These are phyloP conservation scores for Trachymyrmex cornetzi DNA, from an alignment of 1,140 invertebrate genomes.

Conservation along the genomic window DNA sequence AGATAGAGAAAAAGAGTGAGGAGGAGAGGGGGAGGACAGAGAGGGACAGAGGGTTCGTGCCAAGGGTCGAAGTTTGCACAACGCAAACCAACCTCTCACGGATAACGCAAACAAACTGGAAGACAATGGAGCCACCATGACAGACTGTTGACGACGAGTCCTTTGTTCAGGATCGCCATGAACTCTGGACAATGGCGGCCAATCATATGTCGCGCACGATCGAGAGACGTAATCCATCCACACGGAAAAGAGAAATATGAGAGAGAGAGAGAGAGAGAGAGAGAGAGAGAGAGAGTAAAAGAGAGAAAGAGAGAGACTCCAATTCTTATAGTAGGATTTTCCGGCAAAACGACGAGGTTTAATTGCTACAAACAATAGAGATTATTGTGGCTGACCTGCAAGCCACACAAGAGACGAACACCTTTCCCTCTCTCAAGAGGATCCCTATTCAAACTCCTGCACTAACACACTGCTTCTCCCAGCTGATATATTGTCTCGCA, in stretches of 20 bases:
- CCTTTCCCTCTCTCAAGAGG: background rate
- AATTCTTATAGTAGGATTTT: slow-evolving; percentile 48
- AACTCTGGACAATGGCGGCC: slow-evolving; percentile 74
- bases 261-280: slow-evolving; percentile 8
- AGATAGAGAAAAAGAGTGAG: background rate
- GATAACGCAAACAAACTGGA: slow-evolving; percentile 73
- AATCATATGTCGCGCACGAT: slow-evolving; percentile 72
- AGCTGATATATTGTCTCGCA: background rate
- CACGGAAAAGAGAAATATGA: slow-evolving; percentile 4
- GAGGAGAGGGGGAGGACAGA: background rate
- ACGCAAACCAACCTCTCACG: slow-evolving; percentile 51
- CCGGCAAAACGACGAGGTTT: slow-evolving; percentile 49
- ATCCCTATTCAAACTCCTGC: background rate
- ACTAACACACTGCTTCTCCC: background rate
- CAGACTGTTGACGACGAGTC: slow-evolving; percentile 59
- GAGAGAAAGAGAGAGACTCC: background rate
- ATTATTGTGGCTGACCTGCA: slow-evolving; percentile 68
- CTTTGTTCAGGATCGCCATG: slow-evolving; percentile 72
- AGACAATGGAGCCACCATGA: slow-evolving; percentile 73
- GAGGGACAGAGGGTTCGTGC: background rate
- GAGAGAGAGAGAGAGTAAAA: background rate
- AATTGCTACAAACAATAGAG: slow-evolving; percentile 74
- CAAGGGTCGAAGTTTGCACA: slow-evolving; percentile 60
- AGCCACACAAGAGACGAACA: background rate
- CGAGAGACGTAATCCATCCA: slow-evolving; percentile 65